Base-by-base conservation (phyloP, 1,140 invertebrate genomes). In the Leptopilina boulardi region DNA sequence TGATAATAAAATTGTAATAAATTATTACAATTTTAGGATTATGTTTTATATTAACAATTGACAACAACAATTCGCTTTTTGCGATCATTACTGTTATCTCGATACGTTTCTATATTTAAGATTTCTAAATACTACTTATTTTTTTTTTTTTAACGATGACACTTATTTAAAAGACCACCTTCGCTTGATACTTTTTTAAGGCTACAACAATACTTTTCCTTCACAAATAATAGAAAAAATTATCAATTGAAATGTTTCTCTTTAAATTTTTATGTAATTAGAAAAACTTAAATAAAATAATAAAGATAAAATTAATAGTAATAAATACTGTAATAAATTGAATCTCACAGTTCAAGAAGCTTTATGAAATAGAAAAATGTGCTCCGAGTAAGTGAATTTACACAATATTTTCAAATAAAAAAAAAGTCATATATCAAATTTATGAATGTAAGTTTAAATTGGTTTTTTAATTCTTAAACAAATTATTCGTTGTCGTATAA, bases 1-100 rank as follows among this genome's bases (percentile, higher is more conserved):
- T n/a, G 47, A 51, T 51, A 26, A n/a, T 26, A 66, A 66, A 26
- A 59, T 23, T 66, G 59, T 34, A 34, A 66, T 66, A 26, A 18
- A 15, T 66, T 66, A 66, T 66, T 66, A 15, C 59, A 66, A 66
- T 15, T 23, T 66, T 34, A 66, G 15, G 11, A 66, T 34, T 66
- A 66, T 23, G 26, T n/a, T 74, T 83, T 77, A 70, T 77, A 77
- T 54, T 70, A 77, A 84, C 79, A 81, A 84, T 81, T 82, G 81
- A 81, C 79, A 83, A 84, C 77, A 84, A 75, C 75, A 74, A 80
- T 82, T 80, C 70, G 38, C 59, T 21, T 54, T 54, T n/a, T 54
- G 51, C 51, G 19, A 10, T 54, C 2, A 54, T 54, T 54, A 54
- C 51, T 54, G 59, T 30, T 30, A 66, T n/a, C 11, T 23, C 4